Conservation (phyloP, 2,113 vertebrate genomes). For the Rynchops niger region DNA sequence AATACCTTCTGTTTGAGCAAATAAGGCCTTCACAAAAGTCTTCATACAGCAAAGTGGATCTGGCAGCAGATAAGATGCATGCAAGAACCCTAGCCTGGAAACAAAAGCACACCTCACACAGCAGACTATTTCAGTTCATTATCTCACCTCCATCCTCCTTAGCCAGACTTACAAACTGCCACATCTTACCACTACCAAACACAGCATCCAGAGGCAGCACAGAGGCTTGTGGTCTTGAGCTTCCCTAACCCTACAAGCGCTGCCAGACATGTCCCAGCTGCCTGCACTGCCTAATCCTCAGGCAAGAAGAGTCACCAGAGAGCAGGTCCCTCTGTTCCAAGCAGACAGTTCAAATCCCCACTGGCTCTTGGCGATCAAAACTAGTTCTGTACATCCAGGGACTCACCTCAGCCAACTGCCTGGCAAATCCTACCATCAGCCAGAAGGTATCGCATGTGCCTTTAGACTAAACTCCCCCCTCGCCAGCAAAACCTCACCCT, state of each 20-base stretch:
- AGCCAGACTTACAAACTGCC: neutral
- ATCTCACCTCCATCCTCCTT: neutral
- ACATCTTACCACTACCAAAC: neutral
- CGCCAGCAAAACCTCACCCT: neutral
- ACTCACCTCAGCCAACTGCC: neutral
- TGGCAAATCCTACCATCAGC: neutral
- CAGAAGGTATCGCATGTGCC: neutral
- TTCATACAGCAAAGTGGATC: neutral
- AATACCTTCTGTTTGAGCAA: constrained; percentile 27
- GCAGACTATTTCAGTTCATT: neutral
- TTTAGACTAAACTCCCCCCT: neutral
- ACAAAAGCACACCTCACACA: neutral
- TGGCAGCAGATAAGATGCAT: neutral
- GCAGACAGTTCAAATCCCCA: neutral
- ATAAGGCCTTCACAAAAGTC: neutral
- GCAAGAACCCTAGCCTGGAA: neutral
- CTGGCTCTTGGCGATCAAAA: neutral
- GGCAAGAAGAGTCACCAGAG: neutral
- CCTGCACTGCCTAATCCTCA: neutral
- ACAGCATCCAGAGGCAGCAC: neutral
- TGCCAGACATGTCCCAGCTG: neutral
- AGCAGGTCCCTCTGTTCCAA: neutral
- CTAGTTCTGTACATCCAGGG: neutral
- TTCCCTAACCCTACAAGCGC: neutral
- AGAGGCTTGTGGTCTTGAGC: neutral